A percentile compares a stretch with the other conserved stretches of the same genome.
Conservation (phyloP, 2,797 vertebrate genomes). For the Alca torda region DNA sequence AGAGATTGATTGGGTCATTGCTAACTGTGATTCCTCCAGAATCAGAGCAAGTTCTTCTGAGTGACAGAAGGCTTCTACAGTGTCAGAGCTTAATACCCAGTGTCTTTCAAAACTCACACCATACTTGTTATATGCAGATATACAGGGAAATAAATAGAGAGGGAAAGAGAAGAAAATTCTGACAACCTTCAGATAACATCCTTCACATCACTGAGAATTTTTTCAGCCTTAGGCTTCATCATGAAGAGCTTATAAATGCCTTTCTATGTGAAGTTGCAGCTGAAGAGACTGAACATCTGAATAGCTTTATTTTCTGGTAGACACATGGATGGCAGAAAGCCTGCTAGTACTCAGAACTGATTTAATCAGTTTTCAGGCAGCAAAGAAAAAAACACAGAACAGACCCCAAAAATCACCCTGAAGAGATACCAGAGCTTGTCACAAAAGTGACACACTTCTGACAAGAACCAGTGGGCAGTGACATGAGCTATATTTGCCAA, state of each 20-base stretch:
- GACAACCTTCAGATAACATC: slow-evolving; percentile 25
- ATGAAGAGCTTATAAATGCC: background rate
- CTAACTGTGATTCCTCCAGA: background rate
- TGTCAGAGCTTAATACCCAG: background rate
- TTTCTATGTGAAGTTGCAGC: background rate
- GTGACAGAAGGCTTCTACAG: background rate
- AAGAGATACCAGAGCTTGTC: slow-evolving; percentile 53
- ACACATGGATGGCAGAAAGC: slow-evolving; percentile 49
- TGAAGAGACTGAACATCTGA: slow-evolving; percentile 23
- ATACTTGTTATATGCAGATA: background rate
- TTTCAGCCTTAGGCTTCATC: background rate
- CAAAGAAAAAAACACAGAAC: slow-evolving; percentile 2
- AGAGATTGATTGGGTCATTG: background rate
- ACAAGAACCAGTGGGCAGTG: slow-evolving; percentile 64
- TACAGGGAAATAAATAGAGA: background rate
- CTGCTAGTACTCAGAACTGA: slow-evolving; percentile 42
- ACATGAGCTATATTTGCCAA: slow-evolving; percentile 55
- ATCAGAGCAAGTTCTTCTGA: background rate
- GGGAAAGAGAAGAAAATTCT: background rate
- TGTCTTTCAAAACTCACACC: background rate
- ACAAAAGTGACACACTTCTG: slow-evolving; percentile 63
- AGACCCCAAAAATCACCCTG: background rate
- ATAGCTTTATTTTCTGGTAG: slow-evolving; percentile 33
- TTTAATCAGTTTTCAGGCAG: slow-evolving; percentile 68
- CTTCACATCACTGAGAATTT: background rate